Evolutionary conservation across 2,888 invertebrate species (phyloP), one percentile per base, ranked within the genome.

Genomic region (Drosophila limbata): DNA sequence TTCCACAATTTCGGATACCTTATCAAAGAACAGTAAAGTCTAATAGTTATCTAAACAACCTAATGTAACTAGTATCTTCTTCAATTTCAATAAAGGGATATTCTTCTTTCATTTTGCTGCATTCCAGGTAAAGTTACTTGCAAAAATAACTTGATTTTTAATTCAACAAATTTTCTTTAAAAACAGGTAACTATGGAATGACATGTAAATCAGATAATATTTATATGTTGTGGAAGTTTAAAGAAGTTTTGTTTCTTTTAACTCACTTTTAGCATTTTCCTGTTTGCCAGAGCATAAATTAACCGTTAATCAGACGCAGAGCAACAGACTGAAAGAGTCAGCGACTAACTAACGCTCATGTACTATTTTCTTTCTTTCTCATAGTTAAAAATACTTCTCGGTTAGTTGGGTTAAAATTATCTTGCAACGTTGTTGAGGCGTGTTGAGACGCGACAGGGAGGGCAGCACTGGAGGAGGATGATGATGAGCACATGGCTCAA

Each of bases 251-350:
- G 2, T 31, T 19, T 13, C 28, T 6, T 53, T 53, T 11, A 17
- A 17, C n/a, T 42, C 2, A 42, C 19, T n/a, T n/a, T 8, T 1
- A 21, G 1, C 11, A 44, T 21, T 44, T 39, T 19, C n/a, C 11
- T 33, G 35, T 35, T 35, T 11, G 11, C 11, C 19, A 5, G 31
- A 8, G 5, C 31, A 10, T 42, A 19, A 19, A 42, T 11, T 19
- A 42, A 4, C 42, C 19, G 59, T 42, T 71, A 73, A 76, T 73
- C 76, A 73, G 33, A 50, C 8, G 33, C 19, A 19, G 19, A 35
- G 19, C 21, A 73, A 63, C 70, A 76, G 57, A 53, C 57, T 53
- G 63, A 48, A 64, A 56, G 64, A 50, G 42, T 50, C 59, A 75
- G 50, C 17, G 19, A 45, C 60, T 52, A 69, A 21, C 44, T 39